Percentiles rank a stretch among this genome's conserved stretches.
Evolutionary conservation across 1,140 invertebrate species (phyloP).

Genomic region (Alviniconcha marisindica): DNA sequence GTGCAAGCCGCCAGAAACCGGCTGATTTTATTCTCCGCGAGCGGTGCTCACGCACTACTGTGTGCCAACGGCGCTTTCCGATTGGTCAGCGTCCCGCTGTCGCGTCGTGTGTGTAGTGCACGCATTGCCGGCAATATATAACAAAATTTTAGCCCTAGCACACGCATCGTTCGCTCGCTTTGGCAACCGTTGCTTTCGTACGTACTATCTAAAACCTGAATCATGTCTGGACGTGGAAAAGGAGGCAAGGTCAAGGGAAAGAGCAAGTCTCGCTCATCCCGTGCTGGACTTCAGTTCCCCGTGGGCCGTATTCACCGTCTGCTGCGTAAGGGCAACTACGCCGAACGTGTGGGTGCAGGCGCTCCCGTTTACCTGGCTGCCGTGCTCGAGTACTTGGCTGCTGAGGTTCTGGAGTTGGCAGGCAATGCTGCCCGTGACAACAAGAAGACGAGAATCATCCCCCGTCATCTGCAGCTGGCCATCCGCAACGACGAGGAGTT

Average conservation of each 20-base stretch:
- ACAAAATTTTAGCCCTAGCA: no score
- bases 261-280: conserved; percentile 71
- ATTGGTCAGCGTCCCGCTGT: no score
- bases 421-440: conserved; percentile 86
- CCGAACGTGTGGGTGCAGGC: conserved; percentile 70
- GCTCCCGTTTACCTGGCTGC: conserved; percentile 73
- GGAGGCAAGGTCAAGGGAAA: conserved; percentile 80
- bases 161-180: no score
- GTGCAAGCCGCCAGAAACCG: no score
- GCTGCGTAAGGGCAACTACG: conserved; percentile 73
- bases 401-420: conserved; percentile 80
- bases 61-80: no score
- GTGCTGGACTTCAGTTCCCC: conserved; percentile 75
- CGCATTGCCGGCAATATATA: no score
- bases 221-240: conserved; percentile 69
- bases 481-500: conserved; percentile 76
- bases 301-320: conserved; percentile 75
- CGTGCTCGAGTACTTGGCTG: conserved; percentile 76
- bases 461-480: conserved; percentile 72
- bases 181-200: no score
- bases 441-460: conserved; percentile 75
- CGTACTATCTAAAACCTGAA: no score
- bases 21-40: no score
- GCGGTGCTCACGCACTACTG: no score
- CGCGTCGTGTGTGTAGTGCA: no score